phyloP scores from a whole-genome alignment of 2,888 invertebrate genomes.

The Limenitis arthemis region DNA sequence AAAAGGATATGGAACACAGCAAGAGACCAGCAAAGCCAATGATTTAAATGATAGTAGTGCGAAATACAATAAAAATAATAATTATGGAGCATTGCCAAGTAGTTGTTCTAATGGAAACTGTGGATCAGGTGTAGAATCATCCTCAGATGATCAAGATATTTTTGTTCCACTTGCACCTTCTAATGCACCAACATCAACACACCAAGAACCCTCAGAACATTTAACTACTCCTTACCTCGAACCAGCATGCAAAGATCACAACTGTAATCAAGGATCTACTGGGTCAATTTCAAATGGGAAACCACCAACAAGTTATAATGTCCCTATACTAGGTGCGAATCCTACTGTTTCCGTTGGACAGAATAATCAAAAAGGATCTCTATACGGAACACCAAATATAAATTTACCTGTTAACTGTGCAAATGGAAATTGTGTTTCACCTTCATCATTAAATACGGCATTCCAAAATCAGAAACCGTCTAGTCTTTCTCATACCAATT shows the following conservation, averaged over 20 bases:
- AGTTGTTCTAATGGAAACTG: conserved; percentile 11
- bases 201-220: conserved; percentile 33
- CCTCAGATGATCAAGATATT: conserved; percentile 9
- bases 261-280: conserved; percentile 21
- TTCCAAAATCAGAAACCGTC: conserved; percentile 6
- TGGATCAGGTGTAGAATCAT: background rate
- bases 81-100: background rate
- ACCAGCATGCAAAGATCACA: conserved; percentile 29
- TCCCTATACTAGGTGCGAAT: conserved; percentile 27
- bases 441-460: background rate
- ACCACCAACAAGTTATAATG: conserved; percentile 34
- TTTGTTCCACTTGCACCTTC: conserved; percentile 18
- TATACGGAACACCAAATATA: conserved; percentile 2
- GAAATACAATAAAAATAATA: background rate
- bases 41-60: background rate
- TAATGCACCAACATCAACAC: conserved; percentile 3
- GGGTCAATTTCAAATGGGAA: conserved; percentile 20
- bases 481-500: conserved; percentile 16
- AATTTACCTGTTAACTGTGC: no score
- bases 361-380: conserved; percentile 3
- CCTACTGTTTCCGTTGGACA: conserved; percentile 18
- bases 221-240: conserved; percentile 44
- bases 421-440: background rate
- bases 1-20: conserved; percentile 3
- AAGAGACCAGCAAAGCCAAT: background rate